Evolutionary conservation across 53 echinoderm and acorn worm genomes (phyloP), one percentile per base, ranked within the genome.

Genomic region (Hippasteria phrygiana): DNA sequence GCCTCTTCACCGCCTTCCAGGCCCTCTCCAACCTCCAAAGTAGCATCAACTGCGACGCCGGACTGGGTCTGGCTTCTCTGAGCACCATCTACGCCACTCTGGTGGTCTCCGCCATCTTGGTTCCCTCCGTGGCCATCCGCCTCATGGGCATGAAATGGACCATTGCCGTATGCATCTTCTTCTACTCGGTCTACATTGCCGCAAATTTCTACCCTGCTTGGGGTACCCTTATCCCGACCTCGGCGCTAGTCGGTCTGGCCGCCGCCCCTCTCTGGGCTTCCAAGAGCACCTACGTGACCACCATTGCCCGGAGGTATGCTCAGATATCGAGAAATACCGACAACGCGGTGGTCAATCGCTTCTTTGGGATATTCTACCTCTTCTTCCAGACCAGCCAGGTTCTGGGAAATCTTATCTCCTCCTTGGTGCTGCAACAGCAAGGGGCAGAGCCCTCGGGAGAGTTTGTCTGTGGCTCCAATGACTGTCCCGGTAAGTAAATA

Each of bases 211-310:
- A 88, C 56, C 94, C 98, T 1, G 33, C 71, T n/a, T 98, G 98
- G 98, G 92, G 54, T 11, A 98, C 98, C 5, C 90, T 98, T 7
- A 98, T 98, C 29, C 98, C 98, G 17, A 90, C 98, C 22, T 98
- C 98, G 2, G 94, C 92, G 11, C 88, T 98, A 18, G 93, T 98
- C 29, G 98, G 98, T 11, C 88, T 98, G 10, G 94, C 91, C 18
- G 98, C 95, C 34, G 98, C 94, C 33, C 98, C 98, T 12, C 91
- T 98, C 13, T 98, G 98, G 98, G 89, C 98, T 2, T 80, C 98
- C 1, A 98, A 95, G 80, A 88, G 95, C 70, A 94, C 95, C 27
- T 98, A 98, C 69, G 78, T 98, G 27, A 98, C 98, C 18, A 98
- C 95, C 36, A 89, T 84, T 1, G 94, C 91, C 5, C 41, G 39